Conservation (phyloP, 2,888 invertebrate genomes). For the Urechis unicinctus region DNA sequence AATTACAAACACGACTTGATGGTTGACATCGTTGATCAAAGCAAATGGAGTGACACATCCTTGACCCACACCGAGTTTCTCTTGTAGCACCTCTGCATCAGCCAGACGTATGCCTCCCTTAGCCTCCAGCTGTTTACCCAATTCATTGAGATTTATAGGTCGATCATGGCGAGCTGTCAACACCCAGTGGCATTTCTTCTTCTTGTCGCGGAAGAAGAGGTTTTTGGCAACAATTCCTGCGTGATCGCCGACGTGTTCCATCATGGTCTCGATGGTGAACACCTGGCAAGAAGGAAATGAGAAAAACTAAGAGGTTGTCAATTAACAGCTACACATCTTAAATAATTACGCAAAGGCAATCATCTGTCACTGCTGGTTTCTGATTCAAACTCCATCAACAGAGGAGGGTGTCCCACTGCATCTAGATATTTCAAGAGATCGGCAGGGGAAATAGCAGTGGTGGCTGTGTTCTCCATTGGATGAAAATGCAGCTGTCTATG, state of each 20-base stretch:
- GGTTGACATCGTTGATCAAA: constrained; percentile 39
- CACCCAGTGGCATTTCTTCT: constrained; percentile 40
- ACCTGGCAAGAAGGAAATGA: constrained; percentile 37
- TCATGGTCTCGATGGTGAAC: constrained; percentile 47
- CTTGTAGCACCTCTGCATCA: constrained; percentile 35
- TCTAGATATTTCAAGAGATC: constrained; percentile 19
- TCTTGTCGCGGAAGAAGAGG: constrained; percentile 48
- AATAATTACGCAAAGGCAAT: not conserved
- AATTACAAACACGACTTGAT: constrained; percentile 37
- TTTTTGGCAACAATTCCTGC: constrained; percentile 46
- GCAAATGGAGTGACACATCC: constrained; percentile 48
- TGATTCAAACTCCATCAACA: constrained; percentile 8
- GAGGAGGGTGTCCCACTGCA: constrained; percentile 10
- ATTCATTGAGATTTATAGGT: constrained; percentile 39
- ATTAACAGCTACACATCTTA: not conserved
- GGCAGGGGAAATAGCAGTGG: constrained; percentile 12
- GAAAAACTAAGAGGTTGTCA: not conserved
- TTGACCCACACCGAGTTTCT: constrained; percentile 43
- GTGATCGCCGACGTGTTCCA: constrained; percentile 32
- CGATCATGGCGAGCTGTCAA: constrained; percentile 42
- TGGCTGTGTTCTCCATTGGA: constrained; percentile 44
- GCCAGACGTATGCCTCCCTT: constrained; percentile 46
- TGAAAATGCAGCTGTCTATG: constrained; percentile 38
- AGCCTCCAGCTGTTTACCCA: constrained; percentile 38
- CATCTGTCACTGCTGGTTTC: not conserved